Conservation (phyloP, 2,113 vertebrate genomes). For the Podiceps cristatus region DNA sequence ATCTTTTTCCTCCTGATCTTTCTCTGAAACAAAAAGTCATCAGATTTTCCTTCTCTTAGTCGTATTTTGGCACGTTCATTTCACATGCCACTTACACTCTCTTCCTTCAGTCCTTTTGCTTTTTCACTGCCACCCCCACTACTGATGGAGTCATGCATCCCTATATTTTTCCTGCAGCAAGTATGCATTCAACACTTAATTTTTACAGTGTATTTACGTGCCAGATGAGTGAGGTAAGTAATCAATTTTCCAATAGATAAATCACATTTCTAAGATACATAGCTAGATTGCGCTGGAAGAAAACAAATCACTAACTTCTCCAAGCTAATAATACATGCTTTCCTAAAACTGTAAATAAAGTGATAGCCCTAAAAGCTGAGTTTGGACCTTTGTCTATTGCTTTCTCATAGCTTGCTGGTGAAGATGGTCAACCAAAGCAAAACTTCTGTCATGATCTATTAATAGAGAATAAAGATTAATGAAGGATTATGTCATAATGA, state of each 20-base stretch:
- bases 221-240: not conserved
- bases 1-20: not conserved
- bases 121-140: not conserved
- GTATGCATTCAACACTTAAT: not conserved
- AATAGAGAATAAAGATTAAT: conserved; percentile 87
- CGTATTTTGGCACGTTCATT: not conserved
- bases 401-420: conserved; percentile 49
- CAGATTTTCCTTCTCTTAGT: not conserved
- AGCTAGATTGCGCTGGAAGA: not conserved
- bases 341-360: conserved; percentile 35
- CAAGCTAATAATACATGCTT: not conserved
- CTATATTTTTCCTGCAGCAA: not conserved
- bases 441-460: conserved; percentile 84
- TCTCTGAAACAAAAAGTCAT: not conserved
- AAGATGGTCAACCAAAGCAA: conserved; percentile 79
- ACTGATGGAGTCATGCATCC: not conserved
- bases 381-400: conserved; percentile 38
- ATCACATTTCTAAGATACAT: not conserved
- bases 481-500: conserved; percentile 90
- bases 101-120: not conserved
- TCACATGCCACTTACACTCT: not conserved
- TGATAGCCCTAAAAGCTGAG: conserved; percentile 15
- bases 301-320: conserved; percentile 4
- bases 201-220: conserved; percentile 5
- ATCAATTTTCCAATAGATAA: not conserved